phyloP scores from a whole-genome alignment of 2,888 invertebrate genomes.

The Standfussiana lucernea region DNA sequence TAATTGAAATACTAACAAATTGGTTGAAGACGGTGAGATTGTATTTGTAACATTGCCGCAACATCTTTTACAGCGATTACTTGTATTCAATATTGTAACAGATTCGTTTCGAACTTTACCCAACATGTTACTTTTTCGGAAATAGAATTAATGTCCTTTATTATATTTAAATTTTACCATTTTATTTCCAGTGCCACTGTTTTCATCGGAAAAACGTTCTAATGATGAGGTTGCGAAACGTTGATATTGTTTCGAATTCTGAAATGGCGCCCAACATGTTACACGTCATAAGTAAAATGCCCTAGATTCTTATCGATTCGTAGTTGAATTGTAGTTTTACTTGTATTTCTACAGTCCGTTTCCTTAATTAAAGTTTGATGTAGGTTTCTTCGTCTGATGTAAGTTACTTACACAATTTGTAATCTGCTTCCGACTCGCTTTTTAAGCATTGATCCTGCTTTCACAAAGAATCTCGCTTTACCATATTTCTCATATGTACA shows the following conservation, averaged over 20 bases:
- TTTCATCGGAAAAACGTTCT: neutral
- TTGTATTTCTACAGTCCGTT: neutral
- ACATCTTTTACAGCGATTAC: neutral
- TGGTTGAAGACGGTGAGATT: neutral
- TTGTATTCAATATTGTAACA: neutral
- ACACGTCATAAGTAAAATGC: neutral
- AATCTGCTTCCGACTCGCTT: too few relatives aligned
- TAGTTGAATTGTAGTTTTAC: neutral
- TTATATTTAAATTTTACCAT: neutral
- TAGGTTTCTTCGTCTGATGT: slow-evolving; percentile 11
- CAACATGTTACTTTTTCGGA: neutral
- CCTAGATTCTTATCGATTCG: neutral
- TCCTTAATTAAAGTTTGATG: neutral
- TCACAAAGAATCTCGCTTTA: neutral
- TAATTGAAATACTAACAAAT: neutral
- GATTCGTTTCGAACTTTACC: neutral
- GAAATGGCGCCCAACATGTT: slow-evolving; percentile 23
- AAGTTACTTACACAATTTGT: neutral
- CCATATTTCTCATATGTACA: neutral
- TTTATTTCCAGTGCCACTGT: neutral
- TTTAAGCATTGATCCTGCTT: neutral
- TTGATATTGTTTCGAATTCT: neutral
- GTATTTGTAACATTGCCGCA: neutral
- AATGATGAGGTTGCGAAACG: neutral
- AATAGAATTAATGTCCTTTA: neutral